phyloP scores from a whole-genome alignment of 2,888 invertebrate genomes.

The Ariolimax columbianus region DNA sequence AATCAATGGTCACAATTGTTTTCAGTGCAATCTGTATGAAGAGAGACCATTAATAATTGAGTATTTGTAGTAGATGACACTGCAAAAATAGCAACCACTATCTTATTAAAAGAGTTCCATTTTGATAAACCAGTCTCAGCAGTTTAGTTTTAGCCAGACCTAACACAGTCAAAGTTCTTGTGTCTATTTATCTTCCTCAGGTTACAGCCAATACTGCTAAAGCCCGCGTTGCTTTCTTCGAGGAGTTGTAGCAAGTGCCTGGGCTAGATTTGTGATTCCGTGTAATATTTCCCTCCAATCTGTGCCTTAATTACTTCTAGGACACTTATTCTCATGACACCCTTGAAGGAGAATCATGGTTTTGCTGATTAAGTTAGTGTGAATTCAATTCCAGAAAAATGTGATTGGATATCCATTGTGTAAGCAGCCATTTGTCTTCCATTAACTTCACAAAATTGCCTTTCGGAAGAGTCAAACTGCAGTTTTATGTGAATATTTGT shows the following conservation, averaged over 20 bases:
- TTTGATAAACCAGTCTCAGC: not conserved
- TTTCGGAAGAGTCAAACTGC: no score
- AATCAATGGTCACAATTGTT: no score
- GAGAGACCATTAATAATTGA: no score
- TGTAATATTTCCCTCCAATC: not conserved
- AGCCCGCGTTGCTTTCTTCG: conserved; percentile 96
- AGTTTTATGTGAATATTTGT: no score
- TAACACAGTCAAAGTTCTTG: not conserved
- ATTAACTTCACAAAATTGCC: no score
- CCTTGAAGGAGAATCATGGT: conserved; percentile 21
- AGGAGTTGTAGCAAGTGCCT: conserved; percentile 86
- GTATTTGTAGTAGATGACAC: no score
- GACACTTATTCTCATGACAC: not conserved
- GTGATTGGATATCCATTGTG: no score
- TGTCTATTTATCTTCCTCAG: conserved; percentile 69
- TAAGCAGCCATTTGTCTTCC: no score
- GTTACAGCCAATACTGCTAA: conserved; percentile 95
- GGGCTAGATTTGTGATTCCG: not conserved
- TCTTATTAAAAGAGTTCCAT: no score
- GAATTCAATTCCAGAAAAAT: no score
- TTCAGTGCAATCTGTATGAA: no score
- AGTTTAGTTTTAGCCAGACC: not conserved
- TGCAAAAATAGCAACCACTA: no score
- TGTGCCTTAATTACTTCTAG: conserved; percentile 17
- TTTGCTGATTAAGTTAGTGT: not conserved